Evolutionary conservation across 2,888 invertebrate genomes (phyloP), one percentile per base, ranked within the genome.

Genomic region (Neoascia interrupta): DNA sequence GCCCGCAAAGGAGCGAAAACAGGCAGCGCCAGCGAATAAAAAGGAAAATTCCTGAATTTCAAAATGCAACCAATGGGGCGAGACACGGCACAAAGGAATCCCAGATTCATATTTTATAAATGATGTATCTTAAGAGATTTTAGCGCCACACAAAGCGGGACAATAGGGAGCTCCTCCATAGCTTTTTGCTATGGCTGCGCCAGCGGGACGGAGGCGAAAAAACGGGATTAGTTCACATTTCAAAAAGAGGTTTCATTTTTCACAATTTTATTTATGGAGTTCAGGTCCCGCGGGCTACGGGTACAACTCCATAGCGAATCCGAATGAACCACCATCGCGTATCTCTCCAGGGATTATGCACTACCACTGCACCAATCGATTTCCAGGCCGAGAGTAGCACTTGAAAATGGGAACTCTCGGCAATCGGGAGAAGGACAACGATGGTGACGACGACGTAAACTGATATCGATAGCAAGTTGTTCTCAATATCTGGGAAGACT

Each of bases 51-150:
- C 66, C 73, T 73, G 79, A 73, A 73, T 73, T 56, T 73, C 79
- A 43, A 73, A 79, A 60, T 73, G 79, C 73, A 72, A 61, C 79
- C 79, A 66, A 51, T 54, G 56, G 66, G 73, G 70, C 54, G 60
- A 26, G 26, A 4, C 26, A 4, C 26, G 41, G 49, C 70, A 72
- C 76, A 64, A 72, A 70, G 76, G 64, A 64, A 64, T 76, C 73
- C 72, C 76, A 66, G 73, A 63, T 79, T 79, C 73, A 79, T 79
- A 73, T 79, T 79, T 73, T 66, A 79, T 79, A 79, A 79, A 79
- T 79, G 73, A 79, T 79, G 64, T 79, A 79, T 72, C 79, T 73
- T 70, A 63, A 43, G 49, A 70, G 75, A 70, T 70, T 63, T 79
- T 73, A 79, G 66, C 79, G 73, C 73, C 79, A 73, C 73, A 66